Evolutionary conservation across 92 coral and sea anemone genomes (phyloP), one percentile per base, ranked within the genome.

Genomic region (Muricea muricata): DNA sequence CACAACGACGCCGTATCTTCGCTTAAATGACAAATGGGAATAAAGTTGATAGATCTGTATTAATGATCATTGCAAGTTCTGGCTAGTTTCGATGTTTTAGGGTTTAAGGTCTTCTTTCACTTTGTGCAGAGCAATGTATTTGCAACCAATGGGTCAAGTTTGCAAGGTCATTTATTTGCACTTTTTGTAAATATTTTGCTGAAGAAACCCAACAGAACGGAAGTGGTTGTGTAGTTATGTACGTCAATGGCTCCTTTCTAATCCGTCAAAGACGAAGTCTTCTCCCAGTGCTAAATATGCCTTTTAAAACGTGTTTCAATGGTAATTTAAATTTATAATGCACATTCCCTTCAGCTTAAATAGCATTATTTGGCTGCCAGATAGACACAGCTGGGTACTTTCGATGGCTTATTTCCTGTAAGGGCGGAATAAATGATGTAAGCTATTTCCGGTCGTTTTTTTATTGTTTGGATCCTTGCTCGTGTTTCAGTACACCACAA

Each of bases 371-470:
- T 63, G 34, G 37, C 18, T 10, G 18, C 20, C 5, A 52, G 20
- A 25, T 52, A 20, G 60, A 13, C 70, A 60, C 70, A 63, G 70
- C 70, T 63, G 70, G 15, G 37, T 17, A 63, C 18, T 63, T 63
- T 63, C 30, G 70, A 63, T 32, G 15, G 70, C 20, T 30, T 29
- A 28, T 63, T 63, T 63, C 37, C 70, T 63, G 70, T 10, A 18
- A 7, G 70, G 35, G 70, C 24, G 37, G 68, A 63, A 29, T 28
- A 28, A 8, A 25, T 6, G 12, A 10, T 63, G 17, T 8, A 63
- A n/a, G 34, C 18, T 28, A 26, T 63, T 63, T 60, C 33, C 33
- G 68, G 56, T 20, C 1, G 12, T 48, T 8, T 2, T 48, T 8
- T 48, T 48, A 15, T 48, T 48, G 2, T 48, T 48, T 42, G n/a